Evolutionary conservation across 2,888 invertebrate genomes (phyloP), one percentile per base, ranked within the genome.

Genomic region (Lagria hirta): DNA sequence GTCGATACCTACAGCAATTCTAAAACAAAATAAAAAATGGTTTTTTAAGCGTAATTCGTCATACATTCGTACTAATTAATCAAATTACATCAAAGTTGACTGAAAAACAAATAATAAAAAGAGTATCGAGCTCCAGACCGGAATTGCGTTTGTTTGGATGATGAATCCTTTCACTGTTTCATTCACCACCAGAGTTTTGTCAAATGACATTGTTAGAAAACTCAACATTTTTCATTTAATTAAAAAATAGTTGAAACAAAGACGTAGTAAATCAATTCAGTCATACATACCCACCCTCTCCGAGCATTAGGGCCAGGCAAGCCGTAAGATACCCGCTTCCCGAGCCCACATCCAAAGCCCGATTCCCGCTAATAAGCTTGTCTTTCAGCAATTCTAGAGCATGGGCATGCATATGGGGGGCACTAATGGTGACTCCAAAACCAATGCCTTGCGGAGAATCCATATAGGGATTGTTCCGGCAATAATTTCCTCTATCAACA

Each of bases 351-450:
- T 96, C 96, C 49, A 96, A 72, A 2, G 90, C 90, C 62, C 77
- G 82, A 35, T 83, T 82, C 6, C 92, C 93, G 37, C 83, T 81
- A 16, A 75, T 71, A 30, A 96, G 73, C 57, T 91, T 86, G 50
- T 86, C 83, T 62, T 84, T 82, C 30, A 97, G 76, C 51, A 84
- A 76, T 74, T 96, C 93, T 63, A 96, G 73, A 16, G 93, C 95
- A 74, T 89, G 86, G 1, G 92, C 95, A 73, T 96, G 95, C 95
- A 97, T 97, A 68, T 96, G 95, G 6, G 96, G 96, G 18, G 96
- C 96, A 73, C 91, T 91, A 48, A 97, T 96, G 0, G 96, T 97
- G 3, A 94, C 97, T 14, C 90, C 88, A 68, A 81, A 95, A 28
- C 98, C 97, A 65, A 99, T 98, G 32, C 87, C 80, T 70, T 95